These are phyloP conservation scores for Nomada ferruginata DNA, from an alignment of 2,888 invertebrate genomes.

Conservation along the genomic window DNA sequence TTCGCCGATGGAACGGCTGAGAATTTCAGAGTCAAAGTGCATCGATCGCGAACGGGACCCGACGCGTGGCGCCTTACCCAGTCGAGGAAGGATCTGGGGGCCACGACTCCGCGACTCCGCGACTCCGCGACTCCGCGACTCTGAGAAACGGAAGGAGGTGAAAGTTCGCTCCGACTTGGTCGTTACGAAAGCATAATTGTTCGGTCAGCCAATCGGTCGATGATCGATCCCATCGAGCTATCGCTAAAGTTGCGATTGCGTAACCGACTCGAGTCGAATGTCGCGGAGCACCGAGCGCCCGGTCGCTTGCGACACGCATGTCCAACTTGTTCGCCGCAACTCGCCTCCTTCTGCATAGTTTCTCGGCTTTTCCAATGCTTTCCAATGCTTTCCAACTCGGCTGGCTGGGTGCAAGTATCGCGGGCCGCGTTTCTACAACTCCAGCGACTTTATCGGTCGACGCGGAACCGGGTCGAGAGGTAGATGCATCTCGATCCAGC, in stretches of 20 bases:
- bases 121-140: too few relatives aligned
- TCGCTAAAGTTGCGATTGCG: conserved; percentile 48
- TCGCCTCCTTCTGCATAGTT: conserved; percentile 27
- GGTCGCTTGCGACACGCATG: neutral
- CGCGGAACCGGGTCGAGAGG: neutral
- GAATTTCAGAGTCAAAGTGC: too few relatives aligned
- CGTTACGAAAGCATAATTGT: conserved; percentile 67
- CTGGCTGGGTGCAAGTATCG: too few relatives aligned
- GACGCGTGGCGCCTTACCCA: too few relatives aligned
- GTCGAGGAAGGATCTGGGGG: too few relatives aligned
- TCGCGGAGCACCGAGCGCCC: neutral
- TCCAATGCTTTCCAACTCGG: neutral
- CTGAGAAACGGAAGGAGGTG: conserved; percentile 41
- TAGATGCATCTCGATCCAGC: neutral
- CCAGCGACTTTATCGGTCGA: neutral
- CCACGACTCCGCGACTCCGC: too few relatives aligned
- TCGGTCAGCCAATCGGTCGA: conserved; percentile 65
- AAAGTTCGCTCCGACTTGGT: conserved; percentile 57
- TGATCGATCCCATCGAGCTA: conserved; percentile 58
- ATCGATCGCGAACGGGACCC: too few relatives aligned
- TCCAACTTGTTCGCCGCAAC: neutral
- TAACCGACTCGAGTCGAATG: conserved; percentile 25
- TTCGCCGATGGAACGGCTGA: too few relatives aligned
- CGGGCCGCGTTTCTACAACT: neutral
- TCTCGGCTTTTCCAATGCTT: neutral